Base-by-base conservation (phyloP, 2,888 invertebrate genomes). In the Pachliopta kotzebuea region DNA sequence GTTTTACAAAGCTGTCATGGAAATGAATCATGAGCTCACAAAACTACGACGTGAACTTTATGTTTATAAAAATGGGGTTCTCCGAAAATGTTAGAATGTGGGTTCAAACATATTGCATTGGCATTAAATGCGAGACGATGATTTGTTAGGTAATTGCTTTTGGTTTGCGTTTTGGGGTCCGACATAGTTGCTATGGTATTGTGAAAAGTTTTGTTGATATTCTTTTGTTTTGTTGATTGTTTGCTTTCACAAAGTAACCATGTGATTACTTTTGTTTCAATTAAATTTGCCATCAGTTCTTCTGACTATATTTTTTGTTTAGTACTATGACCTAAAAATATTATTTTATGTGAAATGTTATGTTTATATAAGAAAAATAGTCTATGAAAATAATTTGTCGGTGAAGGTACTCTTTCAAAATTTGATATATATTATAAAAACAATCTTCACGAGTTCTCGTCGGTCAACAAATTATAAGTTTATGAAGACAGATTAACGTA, bases 111-210 rank as follows among this genome's bases (percentile, higher is more conserved):
- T 90, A 90, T 90, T 90, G 89, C 86, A 83, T 78, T 85, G 86
- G 89, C 86, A 86, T 86, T 81, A 85, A 87, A 88, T 81, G 90
- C 90, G 90, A 90, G 82, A 83, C 80, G 86, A 91, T 91, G 90
- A 91, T 90, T 90, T 90, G 90, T 90, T 86, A 75, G 83, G 88
- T 90, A 90, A 90, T 90, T 90, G 88, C 80, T 86, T 89, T 85
- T 85, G 84, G 83, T 87, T 77, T 72, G 68, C 56, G 66, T 79
- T 81, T 78, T 74, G 83, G 85, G 83, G 77, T 71, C 74, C 78
- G 80, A 82, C 74, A 69, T 74, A 76, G 86, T 88, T 85, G 86
- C 84, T 82, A 85, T 79, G 84, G 75, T 57, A 68, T 70, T 65
- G 55, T 62, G 60, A 78, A 78, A 77, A 84, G 85, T 88, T 88